These are phyloP conservation scores for Drepana arcuata DNA, from an alignment of 1,140 invertebrate species.

Conservation along the genomic window DNA sequence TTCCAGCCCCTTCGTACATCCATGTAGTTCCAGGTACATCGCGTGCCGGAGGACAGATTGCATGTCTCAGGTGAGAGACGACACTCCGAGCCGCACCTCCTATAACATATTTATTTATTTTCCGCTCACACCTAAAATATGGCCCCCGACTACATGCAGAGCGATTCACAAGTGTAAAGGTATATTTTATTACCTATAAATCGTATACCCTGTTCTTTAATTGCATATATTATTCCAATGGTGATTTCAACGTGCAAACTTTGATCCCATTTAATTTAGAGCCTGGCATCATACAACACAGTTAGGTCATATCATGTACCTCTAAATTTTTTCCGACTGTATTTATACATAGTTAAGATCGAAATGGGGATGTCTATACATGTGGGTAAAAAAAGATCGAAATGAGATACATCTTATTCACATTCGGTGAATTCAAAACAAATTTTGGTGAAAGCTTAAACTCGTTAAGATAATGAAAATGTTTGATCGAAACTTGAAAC, in stretches of 20 bases:
- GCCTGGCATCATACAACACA: background rate
- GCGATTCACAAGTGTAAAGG: slow-evolving; percentile 2
- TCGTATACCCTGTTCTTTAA: slow-evolving; percentile 1
- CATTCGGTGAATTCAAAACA: too few species aligned
- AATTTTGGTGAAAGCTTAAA: too few species aligned
- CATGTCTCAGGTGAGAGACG: slow-evolving; percentile 16
- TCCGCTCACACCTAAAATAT: slow-evolving; percentile 11
- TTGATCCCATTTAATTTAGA: too few species aligned
- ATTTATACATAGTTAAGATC: background rate
- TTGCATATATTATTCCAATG: background rate
- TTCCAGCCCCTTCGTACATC: too few species aligned
- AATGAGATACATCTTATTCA: too few species aligned
- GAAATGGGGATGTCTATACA: background rate
- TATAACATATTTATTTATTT: slow-evolving; percentile 23
- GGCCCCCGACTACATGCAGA: slow-evolving; percentile 1
- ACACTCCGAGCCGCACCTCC: slow-evolving; percentile 9
- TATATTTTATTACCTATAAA: slow-evolving; percentile 7
- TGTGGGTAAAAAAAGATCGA: too few species aligned
- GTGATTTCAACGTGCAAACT: too few species aligned
- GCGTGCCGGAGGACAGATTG: slow-evolving; percentile 20
- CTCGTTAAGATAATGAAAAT: background rate
- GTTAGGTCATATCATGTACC: background rate
- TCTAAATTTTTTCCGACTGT: background rate
- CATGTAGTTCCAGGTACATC: too few species aligned
- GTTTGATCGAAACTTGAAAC: background rate